phyloP scores from a whole-genome alignment of 1,140 invertebrate species.

The Homalodisca vitripennis region DNA sequence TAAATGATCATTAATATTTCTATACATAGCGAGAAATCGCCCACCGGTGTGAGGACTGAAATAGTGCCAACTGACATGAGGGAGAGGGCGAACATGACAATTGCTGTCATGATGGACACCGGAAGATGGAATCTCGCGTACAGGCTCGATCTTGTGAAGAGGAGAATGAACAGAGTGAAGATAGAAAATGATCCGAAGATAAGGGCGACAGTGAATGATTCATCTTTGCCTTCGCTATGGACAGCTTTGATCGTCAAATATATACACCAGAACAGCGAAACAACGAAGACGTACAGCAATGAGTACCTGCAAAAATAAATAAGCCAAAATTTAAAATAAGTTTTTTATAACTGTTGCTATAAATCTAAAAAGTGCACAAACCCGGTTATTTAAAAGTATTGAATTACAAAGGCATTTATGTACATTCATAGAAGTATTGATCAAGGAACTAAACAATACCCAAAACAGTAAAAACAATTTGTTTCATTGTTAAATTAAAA shows the following conservation, averaged over 20 bases:
- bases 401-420: no score
- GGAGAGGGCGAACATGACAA: constrained; percentile 64
- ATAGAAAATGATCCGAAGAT: constrained; percentile 39
- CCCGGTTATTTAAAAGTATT: no score
- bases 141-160: constrained; percentile 63
- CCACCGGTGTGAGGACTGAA: constrained; percentile 63
- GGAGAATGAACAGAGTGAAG: constrained; percentile 56
- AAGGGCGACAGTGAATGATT: constrained; percentile 35
- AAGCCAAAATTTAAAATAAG: not conserved
- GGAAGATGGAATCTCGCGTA: constrained; percentile 68
- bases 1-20: constrained; percentile 90
- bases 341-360: no score
- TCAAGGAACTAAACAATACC: no score
- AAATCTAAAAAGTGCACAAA: no score
- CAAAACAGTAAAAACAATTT: no score
- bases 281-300: constrained; percentile 56
- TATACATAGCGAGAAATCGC: constrained; percentile 80
- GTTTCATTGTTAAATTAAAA: no score
- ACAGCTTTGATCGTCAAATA: constrained; percentile 50
- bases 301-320: constrained; percentile 55
- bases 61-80: constrained; percentile 48
- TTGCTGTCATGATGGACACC: constrained; percentile 55
- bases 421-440: no score
- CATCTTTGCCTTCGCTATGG: constrained; percentile 26
- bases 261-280: constrained; percentile 56